A percentile compares a stretch with the other conserved stretches of the same genome.
Conservation (phyloP, 1,140 invertebrate species). For the Hermatobates lingyangjiaoensis region DNA sequence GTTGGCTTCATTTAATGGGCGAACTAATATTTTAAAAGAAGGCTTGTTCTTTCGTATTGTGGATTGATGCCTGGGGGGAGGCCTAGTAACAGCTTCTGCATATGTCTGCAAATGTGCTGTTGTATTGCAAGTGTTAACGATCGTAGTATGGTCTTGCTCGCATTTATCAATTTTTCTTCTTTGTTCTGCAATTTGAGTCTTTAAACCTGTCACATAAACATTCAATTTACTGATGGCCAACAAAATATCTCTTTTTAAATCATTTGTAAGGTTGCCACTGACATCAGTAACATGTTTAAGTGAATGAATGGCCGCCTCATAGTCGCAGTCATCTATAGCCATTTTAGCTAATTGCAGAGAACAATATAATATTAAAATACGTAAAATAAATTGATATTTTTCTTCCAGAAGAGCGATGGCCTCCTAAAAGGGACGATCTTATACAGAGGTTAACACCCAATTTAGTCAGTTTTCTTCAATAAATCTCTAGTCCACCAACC, state of each 20-base stretch:
- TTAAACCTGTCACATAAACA: neutral
- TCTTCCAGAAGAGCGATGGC: too few relatives aligned
- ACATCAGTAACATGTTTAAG: neutral
- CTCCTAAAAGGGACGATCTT: too few relatives aligned
- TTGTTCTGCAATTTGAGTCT: neutral
- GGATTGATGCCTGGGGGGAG: neutral
- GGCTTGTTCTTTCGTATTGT: neutral
- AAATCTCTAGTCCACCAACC: too few relatives aligned
- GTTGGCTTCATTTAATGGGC: neutral
- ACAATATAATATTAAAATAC: too few relatives aligned
- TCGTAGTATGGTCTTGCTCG: neutral
- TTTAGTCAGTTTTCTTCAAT: too few relatives aligned
- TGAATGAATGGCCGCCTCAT: too few relatives aligned
- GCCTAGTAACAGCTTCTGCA: neutral
- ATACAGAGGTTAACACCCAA: too few relatives aligned
- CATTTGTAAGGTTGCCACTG: neutral
- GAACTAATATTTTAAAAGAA: neutral
- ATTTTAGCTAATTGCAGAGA: too few relatives aligned
- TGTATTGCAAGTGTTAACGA: neutral
- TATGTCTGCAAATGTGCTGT: neutral
- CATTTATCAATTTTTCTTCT: neutral
- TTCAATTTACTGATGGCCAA: neutral
- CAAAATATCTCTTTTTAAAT: neutral
- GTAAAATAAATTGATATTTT: too few relatives aligned
- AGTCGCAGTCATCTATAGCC: too few relatives aligned